phyloP scores from a whole-genome alignment of 2,113 vertebrate genomes.

The Australoheros scitulus region DNA sequence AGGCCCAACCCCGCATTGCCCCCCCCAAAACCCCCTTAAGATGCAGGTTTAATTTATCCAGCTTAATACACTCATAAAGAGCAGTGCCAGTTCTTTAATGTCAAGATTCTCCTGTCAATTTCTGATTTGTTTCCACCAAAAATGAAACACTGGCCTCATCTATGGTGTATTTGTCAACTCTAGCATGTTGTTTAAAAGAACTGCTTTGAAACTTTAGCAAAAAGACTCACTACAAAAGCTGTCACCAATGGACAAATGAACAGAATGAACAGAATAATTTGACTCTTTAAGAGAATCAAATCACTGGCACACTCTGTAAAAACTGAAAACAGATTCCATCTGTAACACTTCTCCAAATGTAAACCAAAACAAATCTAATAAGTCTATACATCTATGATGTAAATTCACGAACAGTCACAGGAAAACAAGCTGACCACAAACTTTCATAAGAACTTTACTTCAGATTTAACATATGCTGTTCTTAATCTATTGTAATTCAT shows the following conservation, averaged over 20 bases:
- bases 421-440: slow-evolving; percentile 5
- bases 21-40: background rate
- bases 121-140: background rate
- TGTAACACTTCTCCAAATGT: background rate
- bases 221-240: background rate
- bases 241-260: background rate
- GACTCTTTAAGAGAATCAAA: background rate
- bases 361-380: background rate
- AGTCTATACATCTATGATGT: background rate
- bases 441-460: background rate
- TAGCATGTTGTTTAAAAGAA: too few species aligned
- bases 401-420: slow-evolving; percentile 23
- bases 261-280: background rate
- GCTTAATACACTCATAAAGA: background rate
- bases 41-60: background rate
- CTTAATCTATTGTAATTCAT: background rate
- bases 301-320: slow-evolving; percentile 4
- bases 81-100: background rate
- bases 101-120: too few species aligned
- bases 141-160: background rate
- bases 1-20: background rate
- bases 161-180: too few species aligned
- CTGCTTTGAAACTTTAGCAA: too few species aligned
- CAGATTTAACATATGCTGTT: background rate
- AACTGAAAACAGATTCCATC: background rate